Evolutionary conservation across 2,888 invertebrate genomes (phyloP).

Genomic region (Anodontia alba): DNA sequence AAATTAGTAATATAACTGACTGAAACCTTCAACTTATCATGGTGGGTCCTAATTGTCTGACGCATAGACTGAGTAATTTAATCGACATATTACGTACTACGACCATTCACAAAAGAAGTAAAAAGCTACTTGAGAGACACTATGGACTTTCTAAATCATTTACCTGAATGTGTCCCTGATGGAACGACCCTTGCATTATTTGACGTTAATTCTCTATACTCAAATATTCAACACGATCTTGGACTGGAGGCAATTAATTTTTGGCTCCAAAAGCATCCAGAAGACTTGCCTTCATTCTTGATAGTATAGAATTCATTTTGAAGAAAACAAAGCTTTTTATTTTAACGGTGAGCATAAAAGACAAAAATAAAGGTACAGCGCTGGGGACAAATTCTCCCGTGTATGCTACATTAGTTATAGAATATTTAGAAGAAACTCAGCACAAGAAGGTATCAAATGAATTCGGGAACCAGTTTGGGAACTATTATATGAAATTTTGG

Average conservation of each 20-base stretch:
- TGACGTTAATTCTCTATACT: constrained; percentile 34
- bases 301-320: constrained; percentile 31
- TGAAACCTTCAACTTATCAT: not conserved
- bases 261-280: constrained; percentile 28
- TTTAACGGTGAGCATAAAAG: constrained; percentile 26
- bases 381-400: constrained; percentile 47
- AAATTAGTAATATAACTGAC: not conserved
- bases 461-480: constrained; percentile 6
- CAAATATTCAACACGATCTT: constrained; percentile 35
- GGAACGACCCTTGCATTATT: constrained; percentile 22
- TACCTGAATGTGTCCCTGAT: not conserved
- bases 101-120: not conserved
- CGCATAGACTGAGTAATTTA: not conserved
- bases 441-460: not conserved
- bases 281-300: constrained; percentile 15
- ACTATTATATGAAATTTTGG: constrained; percentile 20
- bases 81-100: not conserved
- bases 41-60: not conserved
- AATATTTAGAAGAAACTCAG: not conserved
- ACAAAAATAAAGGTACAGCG: constrained; percentile 45
- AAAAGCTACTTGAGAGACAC: constrained; percentile 26
- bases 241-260: constrained; percentile 28
- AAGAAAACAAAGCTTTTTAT: constrained; percentile 36
- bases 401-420: constrained; percentile 32
- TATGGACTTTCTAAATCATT: constrained; percentile 27